Percentiles rank a stretch among this genome's conserved stretches.
phyloP scores from a whole-genome alignment of 2,888 invertebrate species.

The Drosophila tanythrix region DNA sequence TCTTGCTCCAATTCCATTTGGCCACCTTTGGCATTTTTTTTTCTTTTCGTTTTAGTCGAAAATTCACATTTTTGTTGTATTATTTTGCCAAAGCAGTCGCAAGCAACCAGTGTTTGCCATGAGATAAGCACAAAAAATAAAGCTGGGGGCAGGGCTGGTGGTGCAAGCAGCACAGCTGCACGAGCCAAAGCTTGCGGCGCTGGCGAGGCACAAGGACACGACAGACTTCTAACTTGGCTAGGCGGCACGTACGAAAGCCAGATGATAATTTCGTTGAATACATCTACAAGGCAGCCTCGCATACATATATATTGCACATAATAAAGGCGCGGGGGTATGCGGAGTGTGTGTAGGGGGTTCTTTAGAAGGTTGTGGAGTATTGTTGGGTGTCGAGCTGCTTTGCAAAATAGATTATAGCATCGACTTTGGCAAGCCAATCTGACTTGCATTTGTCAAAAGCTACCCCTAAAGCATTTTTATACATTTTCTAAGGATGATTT shows the following conservation, averaged over 20 bases:
- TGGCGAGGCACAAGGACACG: slow-evolving; percentile 56
- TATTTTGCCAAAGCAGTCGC: slow-evolving; percentile 15
- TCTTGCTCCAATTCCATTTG: slow-evolving; percentile 68
- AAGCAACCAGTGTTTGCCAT: slow-evolving; percentile 77
- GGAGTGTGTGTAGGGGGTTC: not conserved
- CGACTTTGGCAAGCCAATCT: slow-evolving; percentile 35
- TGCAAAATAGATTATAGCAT: slow-evolving; percentile 67
- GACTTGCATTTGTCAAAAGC: slow-evolving; percentile 21
- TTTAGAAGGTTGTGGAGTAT: slow-evolving; percentile 18
- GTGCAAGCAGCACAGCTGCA: slow-evolving; percentile 27
- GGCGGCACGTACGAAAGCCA: slow-evolving; percentile 64
- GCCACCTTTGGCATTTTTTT: slow-evolving; percentile 44
- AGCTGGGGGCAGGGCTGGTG: not conserved
- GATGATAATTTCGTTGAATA: slow-evolving; percentile 76
- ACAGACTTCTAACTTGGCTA: slow-evolving; percentile 33
- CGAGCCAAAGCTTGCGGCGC: slow-evolving; percentile 26
- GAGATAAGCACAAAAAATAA: slow-evolving; percentile 67
- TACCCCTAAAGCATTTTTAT: not conserved
- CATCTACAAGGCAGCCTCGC: slow-evolving; percentile 56
- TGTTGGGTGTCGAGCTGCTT: slow-evolving; percentile 58
- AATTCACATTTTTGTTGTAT: slow-evolving; percentile 12
- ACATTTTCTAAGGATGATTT: not conserved
- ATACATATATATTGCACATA: slow-evolving; percentile 25
- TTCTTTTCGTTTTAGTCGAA: slow-evolving; percentile 1
- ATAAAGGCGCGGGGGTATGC: not conserved